These are phyloP conservation scores for Opisthocomus hoazin DNA, from an alignment of 2,113 vertebrate genomes.

Conservation along the genomic window DNA sequence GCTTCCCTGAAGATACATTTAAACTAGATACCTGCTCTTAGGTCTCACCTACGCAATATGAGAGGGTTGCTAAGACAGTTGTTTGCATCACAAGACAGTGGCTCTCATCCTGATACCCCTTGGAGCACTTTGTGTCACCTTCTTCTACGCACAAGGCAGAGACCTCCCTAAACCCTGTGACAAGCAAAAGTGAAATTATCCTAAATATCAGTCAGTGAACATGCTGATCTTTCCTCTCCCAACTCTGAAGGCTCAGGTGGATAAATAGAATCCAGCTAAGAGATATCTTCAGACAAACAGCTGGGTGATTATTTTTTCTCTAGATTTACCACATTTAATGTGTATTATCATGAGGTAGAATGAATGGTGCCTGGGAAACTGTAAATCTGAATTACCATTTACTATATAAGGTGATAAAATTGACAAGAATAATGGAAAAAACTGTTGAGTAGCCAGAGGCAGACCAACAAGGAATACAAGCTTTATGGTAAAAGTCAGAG, in stretches of 20 bases:
- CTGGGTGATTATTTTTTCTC: background rate
- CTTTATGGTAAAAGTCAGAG: background rate
- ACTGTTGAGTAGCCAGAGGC: background rate
- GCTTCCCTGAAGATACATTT: background rate
- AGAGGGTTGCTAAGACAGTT: background rate
- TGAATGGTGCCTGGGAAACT: background rate
- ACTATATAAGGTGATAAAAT: background rate
- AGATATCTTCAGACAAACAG: background rate
- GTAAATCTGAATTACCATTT: background rate
- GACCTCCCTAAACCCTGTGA: background rate
- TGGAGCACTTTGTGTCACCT: background rate
- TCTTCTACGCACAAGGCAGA: background rate
- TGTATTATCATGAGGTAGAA: background rate
- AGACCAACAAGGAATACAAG: background rate
- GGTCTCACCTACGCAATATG: background rate
- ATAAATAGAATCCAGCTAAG: constrained; percentile 1
- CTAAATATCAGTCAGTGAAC: background rate
- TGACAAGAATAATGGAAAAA: background rate
- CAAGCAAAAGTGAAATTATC: background rate
- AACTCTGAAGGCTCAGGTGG: background rate
- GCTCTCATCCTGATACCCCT: background rate
- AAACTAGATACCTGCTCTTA: background rate
- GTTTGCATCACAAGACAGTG: background rate
- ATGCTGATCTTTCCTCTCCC: background rate
- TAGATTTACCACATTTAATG: background rate